Conservation (phyloP, 2,888 invertebrate genomes). For the Patella pellucida region DNA sequence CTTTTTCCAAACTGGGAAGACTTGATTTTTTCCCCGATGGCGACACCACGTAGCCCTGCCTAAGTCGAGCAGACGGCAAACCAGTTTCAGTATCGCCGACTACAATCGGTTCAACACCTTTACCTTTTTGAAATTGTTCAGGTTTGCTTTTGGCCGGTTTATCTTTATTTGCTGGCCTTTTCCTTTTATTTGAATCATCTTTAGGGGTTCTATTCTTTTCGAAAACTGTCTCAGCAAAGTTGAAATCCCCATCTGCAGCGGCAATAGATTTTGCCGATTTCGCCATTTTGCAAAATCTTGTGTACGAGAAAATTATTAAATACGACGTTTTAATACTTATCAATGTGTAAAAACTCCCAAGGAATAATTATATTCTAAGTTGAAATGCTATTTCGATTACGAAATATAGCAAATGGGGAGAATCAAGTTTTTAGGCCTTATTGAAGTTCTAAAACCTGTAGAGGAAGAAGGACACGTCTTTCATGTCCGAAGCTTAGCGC, state of each 20-base stretch:
- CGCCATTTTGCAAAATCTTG: neutral
- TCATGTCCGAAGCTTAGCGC: no score
- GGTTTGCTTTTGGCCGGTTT: neutral
- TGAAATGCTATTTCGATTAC: no score
- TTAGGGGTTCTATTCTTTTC: neutral
- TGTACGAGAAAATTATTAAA: no score
- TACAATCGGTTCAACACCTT: slow-evolving; percentile 1
- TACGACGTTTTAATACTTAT: no score
- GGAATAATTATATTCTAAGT: no score
- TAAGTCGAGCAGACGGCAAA: no score
- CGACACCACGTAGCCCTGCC: no score
- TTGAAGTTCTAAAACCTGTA: no score
- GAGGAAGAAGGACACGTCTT: no score
- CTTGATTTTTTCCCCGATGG: neutral
- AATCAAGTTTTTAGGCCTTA: no score
- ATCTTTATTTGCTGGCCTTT: neutral
- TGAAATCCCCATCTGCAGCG: slow-evolving; percentile 3
- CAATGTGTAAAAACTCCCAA: no score
- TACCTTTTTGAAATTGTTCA: slow-evolving; percentile 2
- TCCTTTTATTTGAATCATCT: neutral
- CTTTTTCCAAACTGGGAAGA: slow-evolving; percentile 3
- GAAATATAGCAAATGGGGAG: no score
- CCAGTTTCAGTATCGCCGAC: neutral
- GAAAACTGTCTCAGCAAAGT: neutral
- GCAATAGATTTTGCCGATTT: neutral